Percentiles rank a stretch among this genome's conserved stretches.
Evolutionary conservation across 1,140 invertebrate species (phyloP).

Genomic region (Cardiocondyla obscurior): DNA sequence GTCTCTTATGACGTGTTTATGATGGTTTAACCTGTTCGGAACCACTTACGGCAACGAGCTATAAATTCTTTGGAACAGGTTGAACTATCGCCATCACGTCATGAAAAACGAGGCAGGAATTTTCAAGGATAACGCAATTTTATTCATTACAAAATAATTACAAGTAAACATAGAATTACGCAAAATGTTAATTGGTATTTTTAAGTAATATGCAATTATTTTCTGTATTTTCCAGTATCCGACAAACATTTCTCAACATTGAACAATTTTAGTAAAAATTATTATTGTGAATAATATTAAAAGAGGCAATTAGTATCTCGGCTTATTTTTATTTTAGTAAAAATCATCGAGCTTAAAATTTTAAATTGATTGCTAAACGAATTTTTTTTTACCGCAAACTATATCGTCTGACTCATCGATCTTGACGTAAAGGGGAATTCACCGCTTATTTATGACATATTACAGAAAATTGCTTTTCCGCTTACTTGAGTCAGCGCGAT

Average conservation of each 20-base stretch:
- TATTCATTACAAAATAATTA: not conserved
- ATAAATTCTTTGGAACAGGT: not conserved
- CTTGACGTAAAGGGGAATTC: slow-evolving; percentile 19
- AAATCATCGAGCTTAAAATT: not conserved
- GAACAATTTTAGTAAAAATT: not conserved
- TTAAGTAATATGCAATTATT: not conserved
- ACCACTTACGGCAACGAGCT: too few species aligned
- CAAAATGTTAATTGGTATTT: not conserved
- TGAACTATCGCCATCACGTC: not conserved
- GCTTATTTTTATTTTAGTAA: not conserved
- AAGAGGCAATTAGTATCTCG: not conserved
- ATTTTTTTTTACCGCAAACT: not conserved
- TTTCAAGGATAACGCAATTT: slow-evolving; percentile 10
- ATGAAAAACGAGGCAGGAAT: not conserved
- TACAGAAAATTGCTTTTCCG: slow-evolving; percentile 36
- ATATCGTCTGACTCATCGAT: not conserved
- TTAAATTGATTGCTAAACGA: not conserved
- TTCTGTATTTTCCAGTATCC: not conserved
- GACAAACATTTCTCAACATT: not conserved
- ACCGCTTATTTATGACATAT: slow-evolving; percentile 7
- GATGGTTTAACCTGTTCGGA: too few species aligned
- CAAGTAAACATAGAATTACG: not conserved
- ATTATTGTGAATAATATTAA: not conserved
- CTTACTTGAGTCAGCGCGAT: slow-evolving; percentile 42
- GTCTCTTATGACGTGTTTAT: too few species aligned